These are phyloP conservation scores for Beris chalybata DNA, from an alignment of 2,888 invertebrate genomes.

Conservation along the genomic window DNA sequence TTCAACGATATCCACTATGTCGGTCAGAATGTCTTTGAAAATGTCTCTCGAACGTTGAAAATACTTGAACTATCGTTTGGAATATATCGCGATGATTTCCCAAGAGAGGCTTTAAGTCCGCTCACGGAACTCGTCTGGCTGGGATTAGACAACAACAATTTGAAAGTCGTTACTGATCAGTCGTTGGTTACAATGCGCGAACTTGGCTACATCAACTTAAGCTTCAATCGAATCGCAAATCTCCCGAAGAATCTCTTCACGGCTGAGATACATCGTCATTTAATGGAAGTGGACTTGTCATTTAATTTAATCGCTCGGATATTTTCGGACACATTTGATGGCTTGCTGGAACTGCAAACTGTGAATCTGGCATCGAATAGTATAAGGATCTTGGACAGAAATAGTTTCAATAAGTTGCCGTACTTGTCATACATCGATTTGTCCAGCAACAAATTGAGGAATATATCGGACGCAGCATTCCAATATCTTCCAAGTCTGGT, in stretches of 20 bases:
- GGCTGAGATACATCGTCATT: constrained; percentile 68
- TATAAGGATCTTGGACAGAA: constrained; percentile 68
- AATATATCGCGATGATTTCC: constrained; percentile 76
- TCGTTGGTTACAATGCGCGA: constrained; percentile 70
- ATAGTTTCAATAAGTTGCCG: constrained; percentile 76
- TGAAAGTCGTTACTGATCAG: constrained; percentile 71
- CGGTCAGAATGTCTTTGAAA: constrained; percentile 77
- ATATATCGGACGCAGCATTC: constrained; percentile 74
- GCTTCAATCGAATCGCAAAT: constrained; percentile 77
- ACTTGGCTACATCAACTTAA: constrained; percentile 80
- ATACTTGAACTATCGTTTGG: constrained; percentile 86
- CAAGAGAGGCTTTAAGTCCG: constrained; percentile 73
- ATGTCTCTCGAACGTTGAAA: constrained; percentile 74
- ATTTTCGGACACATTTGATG: constrained; percentile 70
- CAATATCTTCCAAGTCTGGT: constrained; percentile 74
- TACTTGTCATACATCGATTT: constrained; percentile 80
- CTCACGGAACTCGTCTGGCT: constrained; percentile 78
- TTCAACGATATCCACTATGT: constrained; percentile 86
- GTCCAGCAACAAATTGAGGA: constrained; percentile 76
- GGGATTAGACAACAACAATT: constrained; percentile 85
- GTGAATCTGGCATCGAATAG: constrained; percentile 79
- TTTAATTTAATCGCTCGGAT: constrained; percentile 76
- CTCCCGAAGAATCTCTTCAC: constrained; percentile 71
- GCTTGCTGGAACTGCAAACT: constrained; percentile 72
- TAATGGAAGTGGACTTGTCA: constrained; percentile 78